Evolutionary conservation across 1,140 invertebrate genomes (phyloP), one percentile per base, ranked within the genome.

Genomic region (Chionoecetes opilio): DNA sequence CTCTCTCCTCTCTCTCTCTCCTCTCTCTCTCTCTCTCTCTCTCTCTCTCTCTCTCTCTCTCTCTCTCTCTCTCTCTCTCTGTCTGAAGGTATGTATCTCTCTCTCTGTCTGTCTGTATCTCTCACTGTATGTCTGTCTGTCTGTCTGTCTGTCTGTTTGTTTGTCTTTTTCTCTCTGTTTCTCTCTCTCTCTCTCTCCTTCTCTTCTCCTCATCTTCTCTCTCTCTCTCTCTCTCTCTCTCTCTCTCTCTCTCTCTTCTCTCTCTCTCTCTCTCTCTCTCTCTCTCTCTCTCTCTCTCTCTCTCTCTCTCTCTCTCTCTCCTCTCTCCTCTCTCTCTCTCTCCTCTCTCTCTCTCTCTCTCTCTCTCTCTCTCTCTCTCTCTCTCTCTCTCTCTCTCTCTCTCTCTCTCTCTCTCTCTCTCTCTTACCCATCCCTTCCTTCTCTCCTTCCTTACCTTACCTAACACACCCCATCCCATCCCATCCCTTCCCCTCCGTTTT

Each of bases 1-100:
- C 46, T 53, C 46, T 53, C 46, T 53, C 2, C 46, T 53, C 46
- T 9, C 46, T 53, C 46, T 3, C 46, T 9, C 46, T 2, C 46
- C 87, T 37, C 2, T 88, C 87, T 88, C 87, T 88, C 87, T 88
- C 86, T 89, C 87, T 88, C 86, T 88, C 86, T 88, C 86, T 88
- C 86, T 88, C 86, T 88, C 86, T 88, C 86, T 88, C 86, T 88
- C 86, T 88, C 86, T 88, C 86, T 88, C 86, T 88, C 86, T 84
- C 82, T 84, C 82, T 84, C 82, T 84, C 82, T 84, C 82, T 84
- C 82, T 84, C 82, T 84, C 82, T 84, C 82, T 84, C 82, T 84
- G 17, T 84, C 82, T 84, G 5, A 37, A 35, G 37, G 0, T 89
- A 9, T 34, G n/a, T 35, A 89, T 14, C 6, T 38, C n/a, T 34